Percentiles rank a stretch among this genome's conserved stretches.
Evolutionary conservation across 2,113 vertebrate genomes (phyloP).

Genomic region (Turnix velox): DNA sequence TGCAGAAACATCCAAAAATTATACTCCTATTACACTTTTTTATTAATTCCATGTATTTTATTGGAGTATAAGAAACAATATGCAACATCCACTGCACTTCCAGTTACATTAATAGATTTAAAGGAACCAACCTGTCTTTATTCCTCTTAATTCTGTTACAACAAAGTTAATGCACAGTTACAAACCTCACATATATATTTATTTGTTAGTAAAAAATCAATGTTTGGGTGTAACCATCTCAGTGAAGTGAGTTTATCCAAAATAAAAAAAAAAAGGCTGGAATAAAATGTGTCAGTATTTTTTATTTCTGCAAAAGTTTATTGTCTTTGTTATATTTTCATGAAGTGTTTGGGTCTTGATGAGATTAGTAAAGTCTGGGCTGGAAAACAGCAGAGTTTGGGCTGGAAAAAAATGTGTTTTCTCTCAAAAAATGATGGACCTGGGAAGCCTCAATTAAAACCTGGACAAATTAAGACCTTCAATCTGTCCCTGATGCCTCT

Average conservation of each 20-base stretch:
- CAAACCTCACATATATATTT: constrained; percentile 28
- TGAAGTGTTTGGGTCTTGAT: not conserved
- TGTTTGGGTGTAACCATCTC: not conserved
- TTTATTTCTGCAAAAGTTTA: not conserved
- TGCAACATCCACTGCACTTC: not conserved
- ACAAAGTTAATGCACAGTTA: constrained; percentile 7
- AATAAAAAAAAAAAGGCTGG: too few relatives aligned
- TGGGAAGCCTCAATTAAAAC: not conserved
- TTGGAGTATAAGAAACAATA: constrained; percentile 37
- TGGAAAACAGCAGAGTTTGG: not conserved
- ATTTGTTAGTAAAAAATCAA: constrained; percentile 34
- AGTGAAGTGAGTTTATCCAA: not conserved
- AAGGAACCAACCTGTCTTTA: not conserved
- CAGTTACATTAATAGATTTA: not conserved
- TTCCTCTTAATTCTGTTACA: not conserved
- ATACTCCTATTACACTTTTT: not conserved
- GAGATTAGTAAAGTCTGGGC: not conserved
- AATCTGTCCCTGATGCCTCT: not conserved
- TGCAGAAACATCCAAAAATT: not conserved
- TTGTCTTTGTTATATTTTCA: not conserved
- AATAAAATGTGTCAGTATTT: not conserved
- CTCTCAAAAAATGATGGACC: not conserved
- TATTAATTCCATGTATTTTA: constrained; percentile 35
- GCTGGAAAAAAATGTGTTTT: not conserved
- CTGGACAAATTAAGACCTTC: not conserved